Evolutionary conservation across 1,140 invertebrate species (phyloP), one percentile per base, ranked within the genome.

Genomic region (Zaprionus africanus): DNA sequence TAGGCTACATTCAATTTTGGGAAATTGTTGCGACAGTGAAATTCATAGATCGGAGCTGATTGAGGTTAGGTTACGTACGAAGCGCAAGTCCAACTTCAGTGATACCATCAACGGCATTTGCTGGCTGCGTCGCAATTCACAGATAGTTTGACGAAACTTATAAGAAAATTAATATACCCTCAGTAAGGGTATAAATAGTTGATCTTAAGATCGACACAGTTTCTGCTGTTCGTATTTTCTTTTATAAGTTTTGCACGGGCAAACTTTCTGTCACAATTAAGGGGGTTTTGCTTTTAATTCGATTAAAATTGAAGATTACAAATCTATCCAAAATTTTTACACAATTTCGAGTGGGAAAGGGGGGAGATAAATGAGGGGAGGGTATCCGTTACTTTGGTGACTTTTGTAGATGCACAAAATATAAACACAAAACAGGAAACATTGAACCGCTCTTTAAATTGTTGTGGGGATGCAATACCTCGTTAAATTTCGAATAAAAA

Each of bases 401-500:
- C 84, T 87, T 87, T 66, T 38, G 22, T 82, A 66, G 12, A 58
- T 75, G 80, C 83, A 78, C 68, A 79, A 82, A 87, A 76, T 81
- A 84, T 81, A 87, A 88, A 88, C 64, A 71, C 60, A 84, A 88
- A 90, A 82, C 86, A 90, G 85, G 85, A 90, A 90, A 82, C 85
- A 90, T 90, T 90, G 85, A 90, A 90, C 85, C 85, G 85, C 85
- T 90, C 85, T 90, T 72, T 90, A 90, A 90, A 90, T 90, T 82
- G 78, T 90, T 75, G 53, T 62, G 24, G 83, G 81, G 84, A 87
- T 85, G 85, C 84, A 81, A 88, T 79, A 85, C 81, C 81, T 77
- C 41, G 41, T 77, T 64, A 75, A 82, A 84, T 81, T 84, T 85
- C 64, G 82, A 78, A 84, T 71, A 56, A 57, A 46, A 64, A 76